A percentile compares a stretch with the other conserved stretches of the same genome.
These are phyloP conservation scores for Poicephalus meyeri DNA, from an alignment of 2,113 vertebrate species.

Conservation along the genomic window DNA sequence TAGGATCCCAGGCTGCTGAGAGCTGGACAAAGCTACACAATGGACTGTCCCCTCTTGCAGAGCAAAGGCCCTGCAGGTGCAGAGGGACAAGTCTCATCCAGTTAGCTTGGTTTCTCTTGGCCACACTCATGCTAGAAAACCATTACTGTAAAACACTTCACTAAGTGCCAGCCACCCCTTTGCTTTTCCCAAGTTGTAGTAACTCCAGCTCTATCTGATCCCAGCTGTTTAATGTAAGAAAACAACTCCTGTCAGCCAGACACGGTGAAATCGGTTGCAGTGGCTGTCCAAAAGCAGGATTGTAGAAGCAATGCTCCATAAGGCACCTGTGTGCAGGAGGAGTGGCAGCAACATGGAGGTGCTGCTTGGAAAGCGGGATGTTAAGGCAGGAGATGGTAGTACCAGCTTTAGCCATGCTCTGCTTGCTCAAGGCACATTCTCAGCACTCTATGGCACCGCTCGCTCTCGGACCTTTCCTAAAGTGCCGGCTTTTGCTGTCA, in stretches of 20 bases:
- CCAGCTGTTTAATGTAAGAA: not conserved
- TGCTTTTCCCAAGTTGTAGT: too few relatives aligned
- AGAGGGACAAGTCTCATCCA: not conserved
- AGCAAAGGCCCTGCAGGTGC: not conserved
- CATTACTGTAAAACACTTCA: not conserved
- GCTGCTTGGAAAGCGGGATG: fast-evolving
- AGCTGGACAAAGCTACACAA: fast-evolving
- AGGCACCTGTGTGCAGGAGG: fast-evolving
- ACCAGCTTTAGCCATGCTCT: fast-evolving
- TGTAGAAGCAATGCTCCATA: fast-evolving
- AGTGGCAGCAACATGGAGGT: fast-evolving
- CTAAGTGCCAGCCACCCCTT: not conserved
- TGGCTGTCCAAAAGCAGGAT: not conserved
- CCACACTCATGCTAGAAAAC: fast-evolving
- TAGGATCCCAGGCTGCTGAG: not conserved
- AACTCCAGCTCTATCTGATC: not conserved
- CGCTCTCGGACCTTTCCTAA: not conserved
- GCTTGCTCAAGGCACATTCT: not conserved
- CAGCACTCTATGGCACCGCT: not conserved
- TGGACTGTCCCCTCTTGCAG: not conserved
- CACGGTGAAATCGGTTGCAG: too few relatives aligned
- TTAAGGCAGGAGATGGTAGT: too few relatives aligned
- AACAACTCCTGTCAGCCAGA: not conserved
- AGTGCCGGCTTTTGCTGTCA: not conserved
- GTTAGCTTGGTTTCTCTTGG: not conserved